Evolutionary conservation across 2,888 invertebrate species (phyloP), one percentile per base, ranked within the genome.

Genomic region (Ommatoiulus sabulosus): DNA sequence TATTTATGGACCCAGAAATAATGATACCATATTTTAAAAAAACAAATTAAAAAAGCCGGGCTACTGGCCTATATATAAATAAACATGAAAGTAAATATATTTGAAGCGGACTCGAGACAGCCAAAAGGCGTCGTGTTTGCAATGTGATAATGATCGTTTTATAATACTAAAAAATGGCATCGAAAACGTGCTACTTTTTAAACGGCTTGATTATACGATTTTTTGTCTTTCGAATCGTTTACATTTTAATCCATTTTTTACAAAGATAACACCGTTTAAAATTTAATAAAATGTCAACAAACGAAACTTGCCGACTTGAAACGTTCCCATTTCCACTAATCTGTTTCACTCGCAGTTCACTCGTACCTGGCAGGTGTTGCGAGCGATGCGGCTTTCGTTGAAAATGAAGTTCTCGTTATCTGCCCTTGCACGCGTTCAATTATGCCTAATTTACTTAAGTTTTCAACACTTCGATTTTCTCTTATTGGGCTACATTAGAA

Each of bases 241-340:
- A 80, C 80, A 80, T 80, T 80, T 80, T 80, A 80, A 80, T 80
- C 80, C 80, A 80, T 80, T 80, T 63, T 80, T 80, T 24, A 35
- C 2, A 35, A 80, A 80, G 80, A 80, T 35, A 80, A 80, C 80
- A 35, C 80, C 80, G 35, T 80, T 80, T 35, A 35, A 80, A 80
- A 35, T 80, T 80, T 80, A 80, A 80, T 80, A 80, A 80, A 80
- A 35, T 80, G 80, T 80, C 80, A 35, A 80, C 80, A 80, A 80
- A 80, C 24, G 24, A 80, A 80, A 80, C 80, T 80, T 80, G 80
- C 80, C 80, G 80, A 80, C 80, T 80, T 80, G 10, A 80, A 35
- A 35, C 12, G 80, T 80, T 80, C 80, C 35, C 80, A 80, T 80
- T 80, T 80, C 80, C 1, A 35, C 1, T 63, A 20, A 63, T 63